These are phyloP conservation scores for Callipepla squamata DNA, from an alignment of 2,113 vertebrate species.

Conservation along the genomic window DNA sequence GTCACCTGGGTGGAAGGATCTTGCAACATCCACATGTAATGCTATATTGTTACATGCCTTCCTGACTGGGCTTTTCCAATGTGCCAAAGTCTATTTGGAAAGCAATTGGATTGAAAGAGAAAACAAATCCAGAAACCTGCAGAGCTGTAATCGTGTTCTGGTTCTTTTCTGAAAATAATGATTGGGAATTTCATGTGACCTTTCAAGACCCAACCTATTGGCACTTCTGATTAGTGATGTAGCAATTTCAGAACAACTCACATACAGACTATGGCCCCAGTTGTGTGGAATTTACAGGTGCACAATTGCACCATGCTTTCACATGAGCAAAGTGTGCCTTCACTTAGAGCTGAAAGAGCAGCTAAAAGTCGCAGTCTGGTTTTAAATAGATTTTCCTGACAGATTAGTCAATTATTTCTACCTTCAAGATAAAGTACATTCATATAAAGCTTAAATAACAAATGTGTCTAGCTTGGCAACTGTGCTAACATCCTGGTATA, in stretches of 20 bases:
- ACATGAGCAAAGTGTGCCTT: neutral
- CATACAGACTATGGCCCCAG: neutral
- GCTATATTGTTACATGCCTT: neutral
- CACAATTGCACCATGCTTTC: neutral
- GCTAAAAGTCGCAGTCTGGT: constrained; percentile 15
- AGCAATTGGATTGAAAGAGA: neutral
- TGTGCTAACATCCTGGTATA: neutral
- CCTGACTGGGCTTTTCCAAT: neutral
- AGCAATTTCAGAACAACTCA: neutral
- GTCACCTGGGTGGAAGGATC: neutral
- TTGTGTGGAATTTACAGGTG: neutral
- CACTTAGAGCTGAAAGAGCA: neutral
- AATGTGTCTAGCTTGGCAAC: neutral
- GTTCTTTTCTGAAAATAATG: neutral
- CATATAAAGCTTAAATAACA: neutral
- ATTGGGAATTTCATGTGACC: neutral
- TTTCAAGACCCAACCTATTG: neutral
- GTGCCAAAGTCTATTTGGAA: neutral
- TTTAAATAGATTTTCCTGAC: constrained; percentile 33
- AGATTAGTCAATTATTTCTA: constrained; percentile 36
- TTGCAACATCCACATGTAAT: neutral
- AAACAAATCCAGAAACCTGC: neutral
- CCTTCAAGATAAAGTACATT: neutral
- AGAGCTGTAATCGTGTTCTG: neutral
- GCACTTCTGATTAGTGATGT: neutral